Conservation (phyloP, 2,888 invertebrate genomes). For the Alviniconcha strummeri region DNA sequence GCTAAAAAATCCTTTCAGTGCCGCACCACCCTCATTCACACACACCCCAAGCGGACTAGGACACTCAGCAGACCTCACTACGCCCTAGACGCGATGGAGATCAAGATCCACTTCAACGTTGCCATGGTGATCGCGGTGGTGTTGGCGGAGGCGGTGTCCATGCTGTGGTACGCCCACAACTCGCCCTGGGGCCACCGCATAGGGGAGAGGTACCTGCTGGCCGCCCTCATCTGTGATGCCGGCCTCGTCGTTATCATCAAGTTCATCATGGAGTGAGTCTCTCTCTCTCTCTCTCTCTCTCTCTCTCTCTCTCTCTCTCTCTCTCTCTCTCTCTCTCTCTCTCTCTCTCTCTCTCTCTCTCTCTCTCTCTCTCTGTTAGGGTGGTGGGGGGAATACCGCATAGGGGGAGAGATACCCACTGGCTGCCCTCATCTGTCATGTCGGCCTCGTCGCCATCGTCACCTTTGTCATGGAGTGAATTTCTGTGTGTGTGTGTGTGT, state of each 20-base stretch:
- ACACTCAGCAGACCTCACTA: too few species aligned
- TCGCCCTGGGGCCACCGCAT: constrained; percentile 55
- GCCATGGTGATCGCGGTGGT: constrained; percentile 61
- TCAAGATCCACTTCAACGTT: constrained; percentile 57
- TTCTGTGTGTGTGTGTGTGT: constrained; percentile 9
- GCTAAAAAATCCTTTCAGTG: too few species aligned
- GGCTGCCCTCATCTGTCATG: constrained; percentile 50
- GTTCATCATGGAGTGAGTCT: constrained; percentile 58
- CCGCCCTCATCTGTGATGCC: constrained; percentile 58
- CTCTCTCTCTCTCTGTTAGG: neutral
- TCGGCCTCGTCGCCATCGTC: neutral
- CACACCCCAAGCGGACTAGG: too few species aligned
- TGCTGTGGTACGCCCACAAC: constrained; percentile 57
- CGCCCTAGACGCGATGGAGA: constrained; percentile 32
- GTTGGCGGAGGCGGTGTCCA: constrained; percentile 60
- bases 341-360: too few species aligned
- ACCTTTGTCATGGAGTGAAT: neutral
- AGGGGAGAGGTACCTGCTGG: constrained; percentile 57
- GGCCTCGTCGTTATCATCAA: constrained; percentile 58
- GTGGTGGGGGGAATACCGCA: neutral
- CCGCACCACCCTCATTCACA: too few species aligned
- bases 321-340: too few species aligned
- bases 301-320: too few species aligned
- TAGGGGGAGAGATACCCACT: constrained; percentile 55
- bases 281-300: too few species aligned